phyloP scores from a whole-genome alignment of 2,113 vertebrate species.

The Theristicus caerulescens region DNA sequence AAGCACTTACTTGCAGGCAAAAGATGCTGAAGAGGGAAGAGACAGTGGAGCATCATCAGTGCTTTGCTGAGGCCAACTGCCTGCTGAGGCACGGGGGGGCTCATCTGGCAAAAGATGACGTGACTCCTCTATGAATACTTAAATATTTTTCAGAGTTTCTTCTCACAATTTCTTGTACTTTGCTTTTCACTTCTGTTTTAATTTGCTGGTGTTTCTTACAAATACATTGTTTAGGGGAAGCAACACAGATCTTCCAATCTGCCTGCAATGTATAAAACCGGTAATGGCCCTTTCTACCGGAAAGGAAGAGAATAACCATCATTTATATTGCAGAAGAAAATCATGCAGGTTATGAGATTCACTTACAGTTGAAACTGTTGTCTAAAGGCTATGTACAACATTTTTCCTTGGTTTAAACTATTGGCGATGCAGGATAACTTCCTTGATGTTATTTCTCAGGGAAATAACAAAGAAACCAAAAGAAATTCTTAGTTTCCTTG shows the following conservation, averaged over 20 bases:
- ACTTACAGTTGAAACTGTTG: not conserved
- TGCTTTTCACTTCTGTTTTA: not conserved
- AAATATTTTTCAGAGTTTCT: not conserved
- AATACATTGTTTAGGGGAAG: not conserved
- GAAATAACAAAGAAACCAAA: not conserved
- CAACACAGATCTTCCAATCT: not conserved
- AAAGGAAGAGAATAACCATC: not conserved
- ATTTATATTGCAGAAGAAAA: not conserved
- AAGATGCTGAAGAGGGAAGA: not conserved
- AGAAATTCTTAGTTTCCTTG: not conserved
- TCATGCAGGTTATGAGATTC: not conserved
- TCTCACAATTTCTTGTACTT: not conserved
- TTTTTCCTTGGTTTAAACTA: not conserved
- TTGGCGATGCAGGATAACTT: not conserved
- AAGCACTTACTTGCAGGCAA: not conserved
- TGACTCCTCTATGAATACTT: not conserved
- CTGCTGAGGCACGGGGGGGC: not conserved
- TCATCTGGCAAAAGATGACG: not conserved
- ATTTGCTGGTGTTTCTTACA: not conserved
- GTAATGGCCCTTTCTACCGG: not conserved
- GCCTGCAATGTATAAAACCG: not conserved
- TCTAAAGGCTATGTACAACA: not conserved
- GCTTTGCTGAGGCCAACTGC: not conserved
- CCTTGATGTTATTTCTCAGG: not conserved
- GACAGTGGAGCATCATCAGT: not conserved